Evolutionary conservation across 2,113 vertebrate genomes (phyloP), one percentile per base, ranked within the genome.

Genomic region (Notothenia coriiceps): DNA sequence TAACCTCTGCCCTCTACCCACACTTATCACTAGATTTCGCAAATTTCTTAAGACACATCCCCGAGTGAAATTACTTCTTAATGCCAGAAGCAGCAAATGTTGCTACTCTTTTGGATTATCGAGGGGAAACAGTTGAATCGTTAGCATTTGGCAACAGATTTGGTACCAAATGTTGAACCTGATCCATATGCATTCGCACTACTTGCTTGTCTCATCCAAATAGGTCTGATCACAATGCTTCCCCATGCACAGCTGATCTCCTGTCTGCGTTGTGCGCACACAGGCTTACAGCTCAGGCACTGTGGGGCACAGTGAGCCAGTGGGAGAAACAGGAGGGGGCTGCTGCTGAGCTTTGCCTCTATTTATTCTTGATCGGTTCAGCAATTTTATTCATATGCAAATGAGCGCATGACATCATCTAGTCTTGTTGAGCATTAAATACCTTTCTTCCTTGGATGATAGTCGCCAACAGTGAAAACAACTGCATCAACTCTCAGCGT

Each of bases 301-400:
- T 51, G 69, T 75, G 73, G 70, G 76, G 77, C 73, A 70, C 50
- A 84, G 63, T 47, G 64, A 91, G 62, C 76, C 70, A 60, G 64
- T 56, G 80, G 83, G 74, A 80, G 76, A 77, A 77, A 79, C 69
- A 52, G 79, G 78, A 77, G 51, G 60, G 77, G 55, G 49, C 50
- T 80, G 82, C 83, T 60, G 82, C 88, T 79, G 73, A 85, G 90
- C 89, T 81, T 65, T 86, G 74, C 83, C 79, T 88, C 81, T 85
- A 79, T 91, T 92, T 90, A 84, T 88, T 85, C 88, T 67, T 84
- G 60, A 86, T 89, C 80, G 76, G 55, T 88, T 90, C 87, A 92
- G 89, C 88, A 89, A 60, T 90, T 90, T 52, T 44, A 91, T 91
- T 92, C 86, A 87, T 84, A 93, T 90, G 91, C 87, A 91, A 89